Evolutionary conservation across 2,888 invertebrate genomes (phyloP).

Genomic region (Junonia oenone): DNA sequence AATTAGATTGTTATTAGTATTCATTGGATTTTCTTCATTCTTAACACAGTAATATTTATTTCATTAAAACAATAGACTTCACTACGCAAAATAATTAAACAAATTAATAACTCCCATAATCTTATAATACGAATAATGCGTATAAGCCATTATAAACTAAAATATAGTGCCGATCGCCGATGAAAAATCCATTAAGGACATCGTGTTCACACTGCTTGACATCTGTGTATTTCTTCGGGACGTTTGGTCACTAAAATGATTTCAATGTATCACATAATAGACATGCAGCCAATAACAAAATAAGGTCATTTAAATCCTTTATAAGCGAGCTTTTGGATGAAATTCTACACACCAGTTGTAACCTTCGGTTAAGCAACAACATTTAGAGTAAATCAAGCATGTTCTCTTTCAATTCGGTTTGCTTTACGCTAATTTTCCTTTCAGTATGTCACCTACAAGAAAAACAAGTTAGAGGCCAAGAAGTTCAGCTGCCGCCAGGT

Average conservation of each 20-base stretch:
- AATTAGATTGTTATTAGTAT: too few relatives aligned
- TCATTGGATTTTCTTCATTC: too few relatives aligned
- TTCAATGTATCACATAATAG: slow-evolving; percentile 38
- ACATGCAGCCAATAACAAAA: slow-evolving; percentile 27
- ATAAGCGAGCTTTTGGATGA: slow-evolving; percentile 24
- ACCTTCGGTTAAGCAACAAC: slow-evolving; percentile 4
- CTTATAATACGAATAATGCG: background rate
- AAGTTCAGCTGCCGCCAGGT: slow-evolving; percentile 60
- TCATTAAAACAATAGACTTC: too few relatives aligned
- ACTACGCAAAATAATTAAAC: too few relatives aligned
- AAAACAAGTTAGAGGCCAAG: slow-evolving; percentile 48
- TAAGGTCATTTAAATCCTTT: slow-evolving; percentile 24
- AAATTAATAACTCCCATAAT: background rate
- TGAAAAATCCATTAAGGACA: slow-evolving; percentile 24
- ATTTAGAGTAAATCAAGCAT: slow-evolving; percentile 31
- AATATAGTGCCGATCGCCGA: background rate
- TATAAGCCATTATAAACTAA: background rate
- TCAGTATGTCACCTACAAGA: slow-evolving; percentile 43
- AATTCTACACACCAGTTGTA: slow-evolving; percentile 14
- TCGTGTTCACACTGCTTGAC: slow-evolving; percentile 36
- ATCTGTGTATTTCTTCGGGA: slow-evolving; percentile 33
- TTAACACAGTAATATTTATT: too few relatives aligned
- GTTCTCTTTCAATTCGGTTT: slow-evolving; percentile 34
- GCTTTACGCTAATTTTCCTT: slow-evolving; percentile 39
- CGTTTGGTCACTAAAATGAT: slow-evolving; percentile 44